These are phyloP conservation scores for Aelia acuminata DNA, from an alignment of 2,888 invertebrate genomes.

Conservation along the genomic window DNA sequence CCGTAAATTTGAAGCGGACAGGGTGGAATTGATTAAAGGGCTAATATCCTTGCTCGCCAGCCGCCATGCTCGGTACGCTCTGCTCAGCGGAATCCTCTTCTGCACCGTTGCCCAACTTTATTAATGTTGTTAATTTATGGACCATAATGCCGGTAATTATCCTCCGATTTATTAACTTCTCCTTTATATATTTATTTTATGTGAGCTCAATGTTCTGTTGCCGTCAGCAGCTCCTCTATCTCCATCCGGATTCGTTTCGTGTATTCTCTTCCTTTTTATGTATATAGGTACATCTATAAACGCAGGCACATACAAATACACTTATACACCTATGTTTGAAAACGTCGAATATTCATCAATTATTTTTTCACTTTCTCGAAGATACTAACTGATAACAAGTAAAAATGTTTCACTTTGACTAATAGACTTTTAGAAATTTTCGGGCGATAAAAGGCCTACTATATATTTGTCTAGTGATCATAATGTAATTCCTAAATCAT, in stretches of 20 bases:
- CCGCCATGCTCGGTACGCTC: background rate
- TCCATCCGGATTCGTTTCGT: background rate
- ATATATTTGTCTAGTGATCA: too few relatives aligned
- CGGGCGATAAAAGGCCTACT: too few relatives aligned
- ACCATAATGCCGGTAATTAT: background rate
- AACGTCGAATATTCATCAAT: too few relatives aligned
- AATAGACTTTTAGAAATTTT: too few relatives aligned
- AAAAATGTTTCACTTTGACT: too few relatives aligned
- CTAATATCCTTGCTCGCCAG: constrained; percentile 25
- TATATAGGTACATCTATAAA: background rate
- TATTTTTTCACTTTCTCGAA: too few relatives aligned
- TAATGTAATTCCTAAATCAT: too few relatives aligned
- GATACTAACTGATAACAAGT: too few relatives aligned
- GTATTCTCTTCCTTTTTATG: background rate
- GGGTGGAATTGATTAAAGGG: constrained; percentile 39
- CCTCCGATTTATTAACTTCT: background rate
- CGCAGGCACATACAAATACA: too few relatives aligned
- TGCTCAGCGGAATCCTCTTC: constrained; percentile 21
- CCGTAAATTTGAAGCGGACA: constrained; percentile 42
- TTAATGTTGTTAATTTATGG: constrained; percentile 22
- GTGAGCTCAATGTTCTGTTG: background rate
- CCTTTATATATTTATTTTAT: background rate
- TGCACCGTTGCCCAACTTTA: background rate
- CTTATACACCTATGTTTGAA: too few relatives aligned
- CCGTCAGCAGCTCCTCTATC: background rate